Evolutionary conservation across 2,888 invertebrate species (phyloP).

Genomic region (Acronicta aceris): DNA sequence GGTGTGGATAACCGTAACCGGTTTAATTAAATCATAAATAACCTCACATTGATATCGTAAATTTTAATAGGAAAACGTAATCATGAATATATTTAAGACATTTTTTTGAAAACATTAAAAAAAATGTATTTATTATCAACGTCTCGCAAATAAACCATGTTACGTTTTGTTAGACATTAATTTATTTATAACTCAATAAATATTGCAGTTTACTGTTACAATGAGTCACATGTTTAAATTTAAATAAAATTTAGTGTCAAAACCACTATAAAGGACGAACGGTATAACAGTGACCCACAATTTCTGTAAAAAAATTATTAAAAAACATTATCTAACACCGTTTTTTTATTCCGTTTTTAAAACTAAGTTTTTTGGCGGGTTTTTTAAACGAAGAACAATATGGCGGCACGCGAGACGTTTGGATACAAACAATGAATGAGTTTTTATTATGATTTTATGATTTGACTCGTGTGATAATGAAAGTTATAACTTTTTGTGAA

Average conservation of each 20-base stretch:
- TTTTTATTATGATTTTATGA: constrained; percentile 65
- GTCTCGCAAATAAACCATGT: constrained; percentile 2
- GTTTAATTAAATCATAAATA: constrained; percentile 31
- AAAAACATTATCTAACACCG: constrained; percentile 58
- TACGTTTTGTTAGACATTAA: constrained; percentile 35
- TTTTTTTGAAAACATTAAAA: constrained; percentile 1
- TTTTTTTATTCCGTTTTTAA: constrained; percentile 42
- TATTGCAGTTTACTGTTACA: constrained; percentile 54
- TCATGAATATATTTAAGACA: not conserved
- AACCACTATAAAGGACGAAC: constrained; percentile 73
- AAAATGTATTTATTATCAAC: constrained; percentile 1
- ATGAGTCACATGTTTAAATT: constrained; percentile 69
- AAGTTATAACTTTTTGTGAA: constrained; percentile 65
- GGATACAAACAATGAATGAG: constrained; percentile 65
- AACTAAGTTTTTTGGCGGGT: constrained; percentile 68
- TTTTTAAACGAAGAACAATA: constrained; percentile 75
- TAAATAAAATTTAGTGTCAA: constrained; percentile 61
- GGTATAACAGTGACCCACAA: constrained; percentile 78
- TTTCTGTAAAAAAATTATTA: constrained; percentile 63
- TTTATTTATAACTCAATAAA: constrained; percentile 43
- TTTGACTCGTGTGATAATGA: constrained; percentile 62
- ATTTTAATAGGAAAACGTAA: constrained; percentile 5
- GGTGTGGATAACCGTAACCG: constrained; percentile 1
- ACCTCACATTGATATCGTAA: constrained; percentile 1
- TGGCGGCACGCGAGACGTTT: constrained; percentile 65